These are phyloP conservation scores for Trididemnum clinides DNA, from an alignment of 23 tunicate genomes.

Conservation along the genomic window DNA sequence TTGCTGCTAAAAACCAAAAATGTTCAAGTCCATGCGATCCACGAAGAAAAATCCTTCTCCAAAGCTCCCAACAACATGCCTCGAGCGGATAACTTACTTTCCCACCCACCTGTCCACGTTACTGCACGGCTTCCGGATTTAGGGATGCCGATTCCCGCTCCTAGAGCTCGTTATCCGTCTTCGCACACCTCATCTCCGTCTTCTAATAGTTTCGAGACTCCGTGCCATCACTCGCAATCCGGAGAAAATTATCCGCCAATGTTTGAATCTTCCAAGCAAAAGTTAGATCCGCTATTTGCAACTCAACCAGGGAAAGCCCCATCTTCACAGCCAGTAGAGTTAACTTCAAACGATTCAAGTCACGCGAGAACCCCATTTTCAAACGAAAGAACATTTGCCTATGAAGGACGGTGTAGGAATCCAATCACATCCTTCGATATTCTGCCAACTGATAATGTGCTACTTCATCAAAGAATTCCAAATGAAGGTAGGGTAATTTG, in stretches of 20 bases:
- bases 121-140: slow-evolving; percentile 24
- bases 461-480: neutral
- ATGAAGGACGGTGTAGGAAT: slow-evolving; percentile 42
- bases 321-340: neutral
- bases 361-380: neutral
- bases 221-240: neutral
- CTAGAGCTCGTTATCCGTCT: slow-evolving; percentile 73
- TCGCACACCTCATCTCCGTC: slow-evolving; percentile 44
- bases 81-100: neutral
- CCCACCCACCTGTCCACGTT: slow-evolving; percentile 26
- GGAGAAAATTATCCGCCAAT: neutral
- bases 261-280: neutral
- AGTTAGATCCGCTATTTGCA: neutral
- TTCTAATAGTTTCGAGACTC: neutral
- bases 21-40: neutral
- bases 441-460: neutral
- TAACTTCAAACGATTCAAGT: neutral
- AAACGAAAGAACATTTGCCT: slow-evolving; percentile 9
- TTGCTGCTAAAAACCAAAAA: neutral
- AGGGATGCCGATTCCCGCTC: slow-evolving; percentile 75
- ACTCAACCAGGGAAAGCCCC: neutral
- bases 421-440: slow-evolving; percentile 44
- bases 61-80: neutral
- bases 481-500: slow-evolving; percentile 63
- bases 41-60: neutral